These are phyloP conservation scores for Beaufortia kweichowensis DNA, from an alignment of 2,113 vertebrate species.

Conservation along the genomic window DNA sequence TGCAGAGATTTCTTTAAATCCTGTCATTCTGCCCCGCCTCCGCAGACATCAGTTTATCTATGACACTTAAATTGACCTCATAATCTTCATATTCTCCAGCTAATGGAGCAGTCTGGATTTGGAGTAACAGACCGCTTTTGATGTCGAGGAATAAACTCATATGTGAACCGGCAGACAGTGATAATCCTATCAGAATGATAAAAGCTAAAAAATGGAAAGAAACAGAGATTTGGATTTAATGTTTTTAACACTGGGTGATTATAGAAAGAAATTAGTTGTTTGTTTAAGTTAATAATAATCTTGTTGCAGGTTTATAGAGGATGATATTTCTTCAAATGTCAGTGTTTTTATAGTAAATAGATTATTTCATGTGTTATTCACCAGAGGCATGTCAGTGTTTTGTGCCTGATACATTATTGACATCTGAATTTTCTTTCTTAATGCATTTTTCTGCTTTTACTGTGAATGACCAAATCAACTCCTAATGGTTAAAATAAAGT, in stretches of 20 bases:
- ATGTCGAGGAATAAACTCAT: neutral
- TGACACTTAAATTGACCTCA: neutral
- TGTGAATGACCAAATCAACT: too few species aligned
- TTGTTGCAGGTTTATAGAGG: too few species aligned
- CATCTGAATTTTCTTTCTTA: too few species aligned
- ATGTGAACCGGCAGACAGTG: constrained; percentile 2
- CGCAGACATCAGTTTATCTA: neutral
- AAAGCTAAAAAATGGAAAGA: too few species aligned
- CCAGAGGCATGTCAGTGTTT: too few species aligned
- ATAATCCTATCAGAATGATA: constrained; percentile 21
- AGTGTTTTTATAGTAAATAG: too few species aligned
- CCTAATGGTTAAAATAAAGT: too few species aligned
- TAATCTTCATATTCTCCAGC: constrained; percentile 10
- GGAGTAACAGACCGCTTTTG: neutral
- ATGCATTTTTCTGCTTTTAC: too few species aligned
- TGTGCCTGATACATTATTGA: too few species aligned
- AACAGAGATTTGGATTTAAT: neutral
- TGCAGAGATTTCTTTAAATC: constrained; percentile 4
- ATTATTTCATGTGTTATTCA: too few species aligned
- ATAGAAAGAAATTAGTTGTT: neutral
- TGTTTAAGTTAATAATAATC: neutral
- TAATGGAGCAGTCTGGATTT: neutral
- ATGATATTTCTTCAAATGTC: too few species aligned
- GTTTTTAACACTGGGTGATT: neutral
- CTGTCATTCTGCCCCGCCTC: neutral